Percentiles rank a stretch among this genome's conserved stretches.
Evolutionary conservation across 2,113 vertebrate species (phyloP).

Genomic region (Zosterops borbonicus): DNA sequence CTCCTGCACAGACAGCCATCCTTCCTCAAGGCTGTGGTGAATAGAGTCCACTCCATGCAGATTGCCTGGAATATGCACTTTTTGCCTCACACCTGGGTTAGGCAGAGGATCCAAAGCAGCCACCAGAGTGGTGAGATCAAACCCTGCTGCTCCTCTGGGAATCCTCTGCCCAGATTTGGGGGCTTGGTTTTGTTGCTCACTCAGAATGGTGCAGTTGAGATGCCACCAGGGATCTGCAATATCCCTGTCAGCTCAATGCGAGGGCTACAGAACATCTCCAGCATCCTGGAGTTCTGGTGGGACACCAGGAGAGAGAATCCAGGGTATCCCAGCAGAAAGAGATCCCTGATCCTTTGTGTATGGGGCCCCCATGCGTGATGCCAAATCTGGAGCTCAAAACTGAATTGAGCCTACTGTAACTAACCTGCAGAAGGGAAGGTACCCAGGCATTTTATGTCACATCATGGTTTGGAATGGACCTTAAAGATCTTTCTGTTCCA

Average conservation of each 20-base stretch:
- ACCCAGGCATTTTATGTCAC: not conserved
- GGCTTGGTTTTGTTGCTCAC: not conserved
- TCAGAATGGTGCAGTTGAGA: not conserved
- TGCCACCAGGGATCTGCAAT: not conserved
- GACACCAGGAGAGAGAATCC: not conserved
- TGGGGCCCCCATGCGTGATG: rapidly evolving
- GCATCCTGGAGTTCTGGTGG: not conserved
- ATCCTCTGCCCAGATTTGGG: not conserved
- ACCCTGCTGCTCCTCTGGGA: not conserved
- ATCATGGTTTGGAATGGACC: not conserved
- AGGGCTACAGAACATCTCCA: not conserved
- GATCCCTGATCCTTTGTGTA: not conserved
- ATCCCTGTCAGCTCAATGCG: not conserved
- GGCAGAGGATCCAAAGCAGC: not conserved
- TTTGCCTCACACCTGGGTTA: not conserved
- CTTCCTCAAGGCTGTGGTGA: not conserved
- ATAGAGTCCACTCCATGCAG: not conserved
- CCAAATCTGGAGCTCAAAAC: not conserved
- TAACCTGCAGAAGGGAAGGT: not conserved
- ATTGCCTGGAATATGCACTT: not conserved
- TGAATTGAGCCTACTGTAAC: not conserved
- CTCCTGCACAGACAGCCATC: not conserved
- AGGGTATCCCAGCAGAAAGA: not conserved
- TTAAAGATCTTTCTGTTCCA: not conserved
- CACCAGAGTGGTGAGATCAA: not conserved